Evolutionary conservation across 2,113 vertebrate genomes (phyloP), one percentile per base, ranked within the genome.

Genomic region (Scartelaos histophorus): DNA sequence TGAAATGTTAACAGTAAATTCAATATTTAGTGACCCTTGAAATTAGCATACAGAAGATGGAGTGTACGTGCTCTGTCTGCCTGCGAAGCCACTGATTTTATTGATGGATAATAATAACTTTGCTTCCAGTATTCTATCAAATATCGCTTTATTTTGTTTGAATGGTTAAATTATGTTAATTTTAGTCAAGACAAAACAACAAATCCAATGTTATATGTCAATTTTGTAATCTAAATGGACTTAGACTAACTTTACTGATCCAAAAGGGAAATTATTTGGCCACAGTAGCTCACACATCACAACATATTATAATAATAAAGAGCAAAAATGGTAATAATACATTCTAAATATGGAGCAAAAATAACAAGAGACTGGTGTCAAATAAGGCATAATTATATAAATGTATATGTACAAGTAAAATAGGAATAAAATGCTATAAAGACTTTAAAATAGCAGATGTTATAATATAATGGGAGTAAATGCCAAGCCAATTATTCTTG

Each of bases 21-120:
- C 38, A 66, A 56, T 35, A 17, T 74, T 66, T 19, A 47, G 19
- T 34, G 15, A 29, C 57, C 22, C 56, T 54, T 24, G 34, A 74
- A 49, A 57, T 80, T 47, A 64, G 6, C 56, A 21, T 71, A n/a
- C 51, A 45, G 0, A 2, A 66, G 21, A 56, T 25, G 70, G 13
- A 19, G 15, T 51, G 7, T 51, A 16, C 49, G 7, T 19, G 49
- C 38, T 51, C 49, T 17, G 15, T 17, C n/a, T 21, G 38, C 38
- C 10, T 60, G 10, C 53, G 47, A 45, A 17, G 11, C 1, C n/a
- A 34, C 3, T 61, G 58, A 29, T 34, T 61, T 25, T 29, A 61
- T 24, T 34, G 53, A 19, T 56, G 11, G 29, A 29, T 29, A 29
- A 29, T 29, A 29, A 29, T 9, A 11, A 19, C 53, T 7, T 19